Conservation (phyloP, 2,113 vertebrate genomes). For the Cathartes aura region DNA sequence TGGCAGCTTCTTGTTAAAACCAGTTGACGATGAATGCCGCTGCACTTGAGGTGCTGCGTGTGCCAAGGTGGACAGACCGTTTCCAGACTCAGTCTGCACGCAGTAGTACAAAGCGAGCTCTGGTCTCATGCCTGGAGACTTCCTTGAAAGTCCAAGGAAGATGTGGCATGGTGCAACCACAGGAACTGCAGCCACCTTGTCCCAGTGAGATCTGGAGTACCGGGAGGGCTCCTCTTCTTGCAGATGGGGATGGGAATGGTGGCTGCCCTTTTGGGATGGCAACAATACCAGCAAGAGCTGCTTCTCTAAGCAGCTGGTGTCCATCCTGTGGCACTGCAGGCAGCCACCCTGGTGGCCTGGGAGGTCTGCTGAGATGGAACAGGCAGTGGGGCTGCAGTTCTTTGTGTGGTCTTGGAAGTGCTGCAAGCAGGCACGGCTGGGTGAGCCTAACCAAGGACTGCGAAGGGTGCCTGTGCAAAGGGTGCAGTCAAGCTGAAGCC, state of each 20-base stretch:
- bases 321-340: not conserved
- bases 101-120: not conserved
- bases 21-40: rapidly evolving
- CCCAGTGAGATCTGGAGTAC: not conserved
- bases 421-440: rapidly evolving
- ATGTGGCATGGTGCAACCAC: rapidly evolving
- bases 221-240: not conserved
- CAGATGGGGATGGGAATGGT: too few relatives aligned
- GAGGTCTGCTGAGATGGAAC: not conserved
- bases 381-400: not conserved
- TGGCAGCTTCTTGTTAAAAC: not conserved
- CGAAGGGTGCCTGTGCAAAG: not conserved
- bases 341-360: not conserved
- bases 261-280: not conserved
- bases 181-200: not conserved
- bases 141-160: not conserved
- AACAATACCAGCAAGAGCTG: not conserved
- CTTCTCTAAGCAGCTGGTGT: not conserved
- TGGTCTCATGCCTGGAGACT: not conserved
- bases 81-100: rapidly evolving
- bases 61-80: rapidly evolving
- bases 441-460: rapidly evolving
- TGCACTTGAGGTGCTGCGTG: not conserved
- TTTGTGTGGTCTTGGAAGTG: not conserved
- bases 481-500: not conserved